Percentiles rank a stretch among this genome's conserved stretches.
Conservation (phyloP, 2,888 invertebrate genomes). For the Eudasyphora cyanicolor region DNA sequence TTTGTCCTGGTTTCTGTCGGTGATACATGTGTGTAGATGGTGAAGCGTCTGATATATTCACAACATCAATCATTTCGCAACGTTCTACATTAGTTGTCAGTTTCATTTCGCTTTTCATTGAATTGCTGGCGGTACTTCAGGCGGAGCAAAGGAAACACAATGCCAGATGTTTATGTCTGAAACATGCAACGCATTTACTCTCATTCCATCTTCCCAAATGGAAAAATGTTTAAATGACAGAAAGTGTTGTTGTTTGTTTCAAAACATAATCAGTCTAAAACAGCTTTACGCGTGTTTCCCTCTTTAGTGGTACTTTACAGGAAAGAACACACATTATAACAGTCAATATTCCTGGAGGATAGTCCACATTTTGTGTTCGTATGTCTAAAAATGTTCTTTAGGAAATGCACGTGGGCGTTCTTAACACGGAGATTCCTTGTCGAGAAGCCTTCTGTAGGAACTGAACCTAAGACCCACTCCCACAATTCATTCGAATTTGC, state of each 20-base stretch:
- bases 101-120: constrained; percentile 6
- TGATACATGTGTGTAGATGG: constrained; percentile 24
- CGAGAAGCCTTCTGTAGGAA: too few relatives aligned
- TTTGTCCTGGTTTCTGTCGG: too few relatives aligned
- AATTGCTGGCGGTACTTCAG: background rate
- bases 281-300: background rate
- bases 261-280: background rate
- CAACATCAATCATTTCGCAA: constrained; percentile 48
- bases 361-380: too few relatives aligned
- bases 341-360: too few relatives aligned
- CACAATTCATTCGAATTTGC: too few relatives aligned
- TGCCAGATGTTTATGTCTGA: constrained; percentile 28
- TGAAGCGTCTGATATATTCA: constrained; percentile 29
- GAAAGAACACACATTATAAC: background rate
- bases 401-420: too few relatives aligned
- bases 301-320: background rate
- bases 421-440: too few relatives aligned
- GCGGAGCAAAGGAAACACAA: background rate
- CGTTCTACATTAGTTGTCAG: constrained; percentile 47
- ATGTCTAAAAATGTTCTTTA: too few relatives aligned
- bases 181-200: constrained; percentile 11
- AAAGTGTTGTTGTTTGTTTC: constrained; percentile 3
- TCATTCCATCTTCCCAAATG: background rate
- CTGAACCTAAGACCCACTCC: too few relatives aligned
- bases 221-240: background rate